These are phyloP conservation scores for Papilio xuthus DNA, from an alignment of 1,140 invertebrate genomes.

Conservation along the genomic window DNA sequence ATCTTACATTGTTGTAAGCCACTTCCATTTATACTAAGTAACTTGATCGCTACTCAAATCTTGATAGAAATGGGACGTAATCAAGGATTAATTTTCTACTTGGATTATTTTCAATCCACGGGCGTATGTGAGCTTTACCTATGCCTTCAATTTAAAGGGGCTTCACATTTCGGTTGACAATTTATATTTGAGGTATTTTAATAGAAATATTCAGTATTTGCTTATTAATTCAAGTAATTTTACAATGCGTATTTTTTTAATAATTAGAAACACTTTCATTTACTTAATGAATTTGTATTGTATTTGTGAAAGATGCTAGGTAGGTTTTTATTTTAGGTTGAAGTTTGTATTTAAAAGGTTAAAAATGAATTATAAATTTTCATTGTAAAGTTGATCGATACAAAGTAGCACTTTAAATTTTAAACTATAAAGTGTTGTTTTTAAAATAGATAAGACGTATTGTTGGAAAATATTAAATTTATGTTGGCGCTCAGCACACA, in stretches of 20 bases:
- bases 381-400: slow-evolving; percentile 15
- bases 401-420: slow-evolving; percentile 20
- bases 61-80: slow-evolving; percentile 68
- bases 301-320: no score
- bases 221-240: background rate
- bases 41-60: slow-evolving; percentile 56
- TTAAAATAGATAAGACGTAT: slow-evolving; percentile 43
- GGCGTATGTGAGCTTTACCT: slow-evolving; percentile 69
- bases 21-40: slow-evolving; percentile 32
- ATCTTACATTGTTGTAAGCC: background rate
- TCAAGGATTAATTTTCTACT: slow-evolving; percentile 81
- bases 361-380: slow-evolving; percentile 1
- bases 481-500: slow-evolving; percentile 60
- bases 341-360: background rate
- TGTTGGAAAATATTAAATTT: slow-evolving; percentile 73
- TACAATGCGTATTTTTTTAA: no score
- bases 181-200: slow-evolving; percentile 49
- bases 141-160: slow-evolving; percentile 70
- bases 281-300: no score
- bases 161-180: slow-evolving; percentile 53
- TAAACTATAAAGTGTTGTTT: slow-evolving; percentile 25
- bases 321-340: no score
- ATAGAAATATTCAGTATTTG: background rate
- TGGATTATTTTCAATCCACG: slow-evolving; percentile 79
- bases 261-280: no score